Percentiles rank a stretch among this genome's conserved stretches.
Evolutionary conservation across 2,888 invertebrate species (phyloP).

Genomic region (Aromia moschata): DNA sequence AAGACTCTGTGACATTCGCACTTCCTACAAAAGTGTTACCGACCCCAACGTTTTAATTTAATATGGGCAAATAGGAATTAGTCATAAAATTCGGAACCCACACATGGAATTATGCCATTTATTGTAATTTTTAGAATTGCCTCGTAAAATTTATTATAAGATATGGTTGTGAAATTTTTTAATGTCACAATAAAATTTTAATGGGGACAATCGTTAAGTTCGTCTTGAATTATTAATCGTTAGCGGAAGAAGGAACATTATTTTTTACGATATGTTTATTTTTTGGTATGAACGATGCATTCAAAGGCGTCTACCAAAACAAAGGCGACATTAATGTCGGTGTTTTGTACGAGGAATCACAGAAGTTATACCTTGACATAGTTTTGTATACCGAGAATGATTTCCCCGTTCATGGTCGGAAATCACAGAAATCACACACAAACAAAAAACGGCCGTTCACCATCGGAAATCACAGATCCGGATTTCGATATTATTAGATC

Average conservation of each 20-base stretch:
- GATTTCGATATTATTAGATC: too few species aligned
- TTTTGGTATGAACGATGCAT: neutral
- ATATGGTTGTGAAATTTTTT: slow-evolving; percentile 4
- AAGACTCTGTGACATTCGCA: neutral
- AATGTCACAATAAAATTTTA: slow-evolving; percentile 2
- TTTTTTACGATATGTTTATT: neutral
- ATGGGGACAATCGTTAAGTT: neutral
- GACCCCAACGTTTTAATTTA: neutral
- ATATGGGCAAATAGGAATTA: neutral
- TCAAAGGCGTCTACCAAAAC: neutral
- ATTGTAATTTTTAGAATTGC: slow-evolving; percentile 5
- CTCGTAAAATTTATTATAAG: slow-evolving; percentile 5
- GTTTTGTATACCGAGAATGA: too few species aligned
- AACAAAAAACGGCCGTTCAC: too few species aligned
- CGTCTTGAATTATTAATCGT: neutral
- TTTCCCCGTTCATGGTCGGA: too few species aligned
- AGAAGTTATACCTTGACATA: too few species aligned
- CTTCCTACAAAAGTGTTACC: neutral
- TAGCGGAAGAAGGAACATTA: slow-evolving; percentile 1
- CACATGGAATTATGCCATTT: neutral
- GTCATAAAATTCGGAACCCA: slow-evolving; percentile 3
- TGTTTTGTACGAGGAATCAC: too few species aligned
- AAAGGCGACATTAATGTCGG: neutral
- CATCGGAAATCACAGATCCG: too few species aligned
- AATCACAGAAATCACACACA: too few species aligned